Evolutionary conservation across 2,113 vertebrate species (phyloP), one percentile per base, ranked within the genome.

Genomic region (Chaetura pelagica): DNA sequence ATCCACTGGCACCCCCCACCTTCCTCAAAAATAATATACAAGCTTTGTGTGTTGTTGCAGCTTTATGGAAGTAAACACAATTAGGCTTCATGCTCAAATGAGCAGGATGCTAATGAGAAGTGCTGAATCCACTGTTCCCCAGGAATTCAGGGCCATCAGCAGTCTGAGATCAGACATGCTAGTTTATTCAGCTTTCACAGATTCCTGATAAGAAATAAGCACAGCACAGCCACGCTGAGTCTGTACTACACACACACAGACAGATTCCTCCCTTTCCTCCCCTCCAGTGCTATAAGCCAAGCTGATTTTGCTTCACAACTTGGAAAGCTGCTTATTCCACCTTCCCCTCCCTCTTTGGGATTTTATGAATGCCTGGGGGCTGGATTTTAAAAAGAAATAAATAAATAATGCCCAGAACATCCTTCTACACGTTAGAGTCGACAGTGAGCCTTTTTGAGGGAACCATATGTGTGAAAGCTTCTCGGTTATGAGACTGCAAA

Each of bases 11-110:
- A 92, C 88, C 69, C n/a, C n/a, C 4, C 38, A 20, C 89, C 71
- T 83, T 89, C 59, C 80, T 69, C 27, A 83, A 81, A 81, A 91
- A 84, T 61, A 90, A 84, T 64, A 84, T 92, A 80, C 38, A 90
- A 76, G 16, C 26, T 82, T 87, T 92, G 82, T 76, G 46, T 75
- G 49, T 71, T 88, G 77, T 72, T 87, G 85, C 18, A 57, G 92
- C 89, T 94, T 83, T 67, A 23, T 71, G 59, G 59, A 93, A 94
- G 85, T 68, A 96, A 96, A 95, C 63, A 91, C 89, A 84, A 72
- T 93, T 91, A 95, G 54, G 61, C 35, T 55, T 90, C 59, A 58
- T 72, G 77, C 82, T 81, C 91, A 96, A 96, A 94, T 35, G 71
- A 87, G 66, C 87, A 73, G 91, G 87, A 85, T 69, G 40, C 57